These are phyloP conservation scores for Furcula furcula DNA, from an alignment of 2,888 invertebrate genomes.

Conservation along the genomic window DNA sequence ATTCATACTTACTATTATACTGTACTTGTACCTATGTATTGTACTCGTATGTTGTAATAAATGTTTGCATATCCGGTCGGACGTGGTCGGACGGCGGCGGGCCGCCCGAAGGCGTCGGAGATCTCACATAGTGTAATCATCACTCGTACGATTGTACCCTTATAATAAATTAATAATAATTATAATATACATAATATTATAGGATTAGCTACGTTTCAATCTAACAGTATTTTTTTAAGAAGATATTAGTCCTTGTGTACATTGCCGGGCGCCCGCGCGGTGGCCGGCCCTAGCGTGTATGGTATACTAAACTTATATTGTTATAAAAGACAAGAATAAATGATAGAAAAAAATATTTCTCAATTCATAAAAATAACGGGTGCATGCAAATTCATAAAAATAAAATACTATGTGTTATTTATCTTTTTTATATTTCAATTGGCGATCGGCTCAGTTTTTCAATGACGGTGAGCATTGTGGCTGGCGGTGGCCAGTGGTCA, in stretches of 20 bases:
- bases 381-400: slow-evolving; percentile 79
- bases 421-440: slow-evolving; percentile 81
- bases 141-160: slow-evolving; percentile 77
- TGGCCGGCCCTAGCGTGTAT: slow-evolving; percentile 73
- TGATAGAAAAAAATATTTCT: slow-evolving; percentile 75
- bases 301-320: slow-evolving; percentile 76
- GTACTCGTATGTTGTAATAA: slow-evolving; percentile 61
- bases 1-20: slow-evolving; percentile 74
- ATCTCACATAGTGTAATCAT: slow-evolving; percentile 80
- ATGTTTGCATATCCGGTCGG: slow-evolving; percentile 78
- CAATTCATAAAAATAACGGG: slow-evolving; percentile 78
- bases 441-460: slow-evolving; percentile 73
- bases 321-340: slow-evolving; percentile 79
- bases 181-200: slow-evolving; percentile 75
- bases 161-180: slow-evolving; percentile 51
- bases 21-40: slow-evolving; percentile 64
- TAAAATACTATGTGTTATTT: slow-evolving; percentile 78
- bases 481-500: too few relatives aligned
- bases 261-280: slow-evolving; percentile 66
- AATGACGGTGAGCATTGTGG: slow-evolving; percentile 55
- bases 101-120: slow-evolving; percentile 75
- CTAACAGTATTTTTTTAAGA: slow-evolving; percentile 83
- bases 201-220: slow-evolving; percentile 81
- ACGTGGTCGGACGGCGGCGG: slow-evolving; percentile 73
- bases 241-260: slow-evolving; percentile 81